Base-by-base conservation (phyloP, 2,113 vertebrate genomes). In the Aegithalos caudatus region DNA sequence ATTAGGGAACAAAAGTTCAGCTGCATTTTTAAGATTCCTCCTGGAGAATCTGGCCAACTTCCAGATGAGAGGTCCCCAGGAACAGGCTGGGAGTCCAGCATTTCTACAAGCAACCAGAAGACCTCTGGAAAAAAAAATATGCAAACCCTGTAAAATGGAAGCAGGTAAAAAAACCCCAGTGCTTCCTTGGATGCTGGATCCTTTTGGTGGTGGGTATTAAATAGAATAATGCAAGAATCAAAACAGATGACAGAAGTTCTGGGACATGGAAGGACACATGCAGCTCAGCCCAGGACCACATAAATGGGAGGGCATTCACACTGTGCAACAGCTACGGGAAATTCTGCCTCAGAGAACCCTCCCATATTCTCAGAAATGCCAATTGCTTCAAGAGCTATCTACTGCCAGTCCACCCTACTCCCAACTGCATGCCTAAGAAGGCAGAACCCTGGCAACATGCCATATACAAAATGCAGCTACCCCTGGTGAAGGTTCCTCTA, bases 1-100 rank as follows among this genome's bases (percentile, higher is more conserved):
- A 99, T 99, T 99, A 99, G 99, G 99, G 98, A 99, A 99, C 98
- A 98, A 98, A 98, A 98, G 98, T 98, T 98, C 97, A 97, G 97
- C 95, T 97, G 97, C 98, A 99, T 99, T 97, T 98, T 98, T 98
- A 90, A 97, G 98, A 99, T 99, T 98, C 98, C 96, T 97, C 84
- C 74, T 96, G 91, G 79, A 96, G 96, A 97, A 97, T 97, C 84
- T 98, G 98, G 98, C 97, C 96, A 93, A 94, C 95, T 98, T 97
- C 98, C 97, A 98, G 97, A 95, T 94, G 81, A 97, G 97, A 90
- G 72, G 94, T 98, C 97, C 95, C 97, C 95, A 83, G 97, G 83
- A 93, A 96, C 83, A 81, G 94, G 89, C 97, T 97, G 97, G 62
- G 95, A 96, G 88, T 95, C 96, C 83, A 97, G 84, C 48, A 64